These are phyloP conservation scores for Arenaria interpres DNA, from an alignment of 2,113 vertebrate species.

Conservation along the genomic window DNA sequence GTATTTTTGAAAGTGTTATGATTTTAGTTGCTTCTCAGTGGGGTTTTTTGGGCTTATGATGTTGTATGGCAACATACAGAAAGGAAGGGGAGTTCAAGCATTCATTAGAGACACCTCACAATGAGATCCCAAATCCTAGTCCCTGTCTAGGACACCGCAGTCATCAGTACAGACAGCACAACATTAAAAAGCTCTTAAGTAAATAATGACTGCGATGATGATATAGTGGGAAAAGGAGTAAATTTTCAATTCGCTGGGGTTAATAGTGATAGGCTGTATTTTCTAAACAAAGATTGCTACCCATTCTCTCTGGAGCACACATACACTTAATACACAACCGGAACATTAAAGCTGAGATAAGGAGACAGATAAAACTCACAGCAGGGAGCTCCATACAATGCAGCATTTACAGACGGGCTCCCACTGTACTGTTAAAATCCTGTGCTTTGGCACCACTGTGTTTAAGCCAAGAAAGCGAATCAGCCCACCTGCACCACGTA, in stretches of 20 bases:
- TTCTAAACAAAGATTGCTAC: constrained; percentile 68
- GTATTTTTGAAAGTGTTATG: constrained; percentile 53
- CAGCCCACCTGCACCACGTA: not conserved
- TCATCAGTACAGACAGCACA: not conserved
- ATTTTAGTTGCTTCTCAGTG: constrained; percentile 46
- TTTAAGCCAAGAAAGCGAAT: not conserved
- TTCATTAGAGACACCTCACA: not conserved
- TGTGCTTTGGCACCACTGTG: not conserved
- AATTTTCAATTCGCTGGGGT: constrained; percentile 42
- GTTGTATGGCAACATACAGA: not conserved
- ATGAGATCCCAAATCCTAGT: constrained; percentile 41
- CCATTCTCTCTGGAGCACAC: constrained; percentile 54
- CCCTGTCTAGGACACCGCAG: not conserved
- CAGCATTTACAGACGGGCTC: not conserved
- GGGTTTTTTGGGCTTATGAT: constrained; percentile 5
- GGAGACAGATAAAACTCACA: constrained; percentile 62
- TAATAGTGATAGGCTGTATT: constrained; percentile 15
- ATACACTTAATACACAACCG: constrained; percentile 46
- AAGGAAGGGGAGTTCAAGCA: not conserved
- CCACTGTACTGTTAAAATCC: not conserved
- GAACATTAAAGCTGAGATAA: constrained; percentile 65
- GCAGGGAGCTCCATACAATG: constrained; percentile 40
- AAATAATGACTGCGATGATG: constrained; percentile 35
- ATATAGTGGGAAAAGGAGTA: constrained; percentile 20
- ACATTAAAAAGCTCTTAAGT: constrained; percentile 55